Conservation (phyloP, 2,797 vertebrate species). For the Hippopotamyrus pictus region DNA sequence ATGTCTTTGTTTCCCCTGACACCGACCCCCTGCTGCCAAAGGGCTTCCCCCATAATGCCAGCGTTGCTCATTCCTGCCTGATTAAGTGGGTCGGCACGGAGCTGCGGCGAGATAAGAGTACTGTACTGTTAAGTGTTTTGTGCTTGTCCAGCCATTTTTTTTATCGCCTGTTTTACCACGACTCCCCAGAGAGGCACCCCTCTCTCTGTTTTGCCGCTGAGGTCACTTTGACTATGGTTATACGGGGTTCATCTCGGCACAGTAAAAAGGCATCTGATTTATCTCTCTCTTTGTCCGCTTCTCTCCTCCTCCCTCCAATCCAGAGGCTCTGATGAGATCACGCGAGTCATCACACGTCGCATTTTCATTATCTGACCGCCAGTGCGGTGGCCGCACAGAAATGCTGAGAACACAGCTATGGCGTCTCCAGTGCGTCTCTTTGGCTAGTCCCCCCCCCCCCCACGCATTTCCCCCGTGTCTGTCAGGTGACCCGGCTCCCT, state of each 20-base stretch:
- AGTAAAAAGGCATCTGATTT: constrained; percentile 18
- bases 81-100: neutral
- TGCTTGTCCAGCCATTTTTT: neutral
- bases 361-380: constrained; percentile 32
- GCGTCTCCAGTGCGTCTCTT: neutral
- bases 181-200: neutral
- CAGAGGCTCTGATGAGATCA: constrained; percentile 30
- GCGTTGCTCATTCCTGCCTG: neutral
- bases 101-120: neutral
- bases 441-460: neutral
- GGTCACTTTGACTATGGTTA: constrained; percentile 15
- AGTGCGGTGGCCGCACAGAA: neutral
- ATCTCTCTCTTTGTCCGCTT: constrained; percentile 17
- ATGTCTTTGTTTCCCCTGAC: neutral
- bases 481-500: neutral
- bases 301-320: constrained; percentile 3
- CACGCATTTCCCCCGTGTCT: neutral
- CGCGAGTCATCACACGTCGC: constrained; percentile 28
- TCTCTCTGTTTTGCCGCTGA: constrained; percentile 4
- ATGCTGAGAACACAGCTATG: neutral
- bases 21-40: neutral
- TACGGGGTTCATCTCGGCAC: constrained; percentile 16
- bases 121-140: neutral
- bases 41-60: neutral
- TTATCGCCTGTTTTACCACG: neutral